Percentiles rank a stretch among this genome's conserved stretches.
Conservation (phyloP, 2,113 vertebrate genomes). For the Rhinoptilus africanus region DNA sequence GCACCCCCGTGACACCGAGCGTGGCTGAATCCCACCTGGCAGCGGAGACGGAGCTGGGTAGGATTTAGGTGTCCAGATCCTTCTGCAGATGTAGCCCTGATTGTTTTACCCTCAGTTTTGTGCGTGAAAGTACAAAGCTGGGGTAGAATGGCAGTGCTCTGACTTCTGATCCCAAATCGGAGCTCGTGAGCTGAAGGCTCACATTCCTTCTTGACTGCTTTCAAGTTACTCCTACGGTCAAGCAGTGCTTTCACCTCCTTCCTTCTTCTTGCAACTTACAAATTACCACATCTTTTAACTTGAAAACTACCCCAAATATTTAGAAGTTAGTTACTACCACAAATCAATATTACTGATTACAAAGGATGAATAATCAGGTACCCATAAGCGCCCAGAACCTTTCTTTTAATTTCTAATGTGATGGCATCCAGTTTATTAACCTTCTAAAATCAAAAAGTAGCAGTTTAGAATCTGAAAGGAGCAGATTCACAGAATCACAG, state of each 20-base stretch:
- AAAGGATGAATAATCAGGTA: not conserved
- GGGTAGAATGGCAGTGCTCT: not conserved
- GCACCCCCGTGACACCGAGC: fast-evolving
- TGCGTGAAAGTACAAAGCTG: not conserved
- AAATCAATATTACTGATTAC: not conserved
- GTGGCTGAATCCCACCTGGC: not conserved
- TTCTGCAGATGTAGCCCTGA: not conserved
- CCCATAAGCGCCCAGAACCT: not conserved
- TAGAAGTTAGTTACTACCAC: not conserved
- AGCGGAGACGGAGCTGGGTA: not conserved
- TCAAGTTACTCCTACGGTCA: not conserved
- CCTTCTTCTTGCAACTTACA: not conserved
- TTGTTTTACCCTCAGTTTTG: not conserved
- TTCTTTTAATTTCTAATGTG: not conserved
- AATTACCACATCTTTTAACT: not conserved
- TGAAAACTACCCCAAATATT: not conserved
- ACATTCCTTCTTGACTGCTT: not conserved
- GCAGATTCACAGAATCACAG: not conserved
- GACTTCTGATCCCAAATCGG: not conserved
- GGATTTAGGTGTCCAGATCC: not conserved
- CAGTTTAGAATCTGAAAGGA: not conserved
- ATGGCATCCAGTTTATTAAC: not conserved
- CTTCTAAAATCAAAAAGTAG: not conserved
- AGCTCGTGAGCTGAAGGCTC: not conserved
- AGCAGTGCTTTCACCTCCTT: not conserved